Conservation (phyloP, 2,797 vertebrate species). For the Bradypodion ventrale region DNA sequence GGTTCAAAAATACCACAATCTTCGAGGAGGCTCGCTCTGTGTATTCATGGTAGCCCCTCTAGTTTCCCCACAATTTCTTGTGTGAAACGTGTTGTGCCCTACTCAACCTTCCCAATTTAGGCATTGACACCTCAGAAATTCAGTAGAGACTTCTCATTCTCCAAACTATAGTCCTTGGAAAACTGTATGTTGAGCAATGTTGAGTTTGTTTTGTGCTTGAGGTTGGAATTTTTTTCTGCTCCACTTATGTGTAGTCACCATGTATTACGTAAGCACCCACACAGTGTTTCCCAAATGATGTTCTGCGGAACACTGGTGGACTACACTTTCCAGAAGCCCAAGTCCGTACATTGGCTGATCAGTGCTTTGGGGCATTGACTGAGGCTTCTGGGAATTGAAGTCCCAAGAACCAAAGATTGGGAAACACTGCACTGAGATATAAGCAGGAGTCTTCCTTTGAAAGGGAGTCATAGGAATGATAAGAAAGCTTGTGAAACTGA, state of each 20-base stretch:
- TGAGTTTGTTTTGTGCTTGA: background rate
- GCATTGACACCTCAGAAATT: too few species aligned
- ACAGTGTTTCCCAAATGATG: too few species aligned
- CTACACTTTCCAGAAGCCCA: too few species aligned
- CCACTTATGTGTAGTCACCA: background rate
- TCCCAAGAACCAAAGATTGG: too few species aligned
- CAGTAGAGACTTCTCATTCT: background rate
- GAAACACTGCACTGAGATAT: too few species aligned
- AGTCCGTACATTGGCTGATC: too few species aligned
- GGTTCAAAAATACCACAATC: too few species aligned
- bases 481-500: background rate
- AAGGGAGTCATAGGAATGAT: slow-evolving; percentile 13
- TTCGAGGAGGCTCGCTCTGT: too few species aligned
- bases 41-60: too few species aligned
- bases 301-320: too few species aligned
- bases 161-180: background rate
- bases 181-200: background rate
- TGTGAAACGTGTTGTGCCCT: background rate
- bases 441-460: background rate
- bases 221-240: background rate
- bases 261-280: background rate
- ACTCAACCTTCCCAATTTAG: background rate
- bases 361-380: too few species aligned
- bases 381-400: too few species aligned
- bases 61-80: background rate